Base-by-base conservation (phyloP, 2,888 invertebrate species). In the Synergus gifuensis region DNA sequence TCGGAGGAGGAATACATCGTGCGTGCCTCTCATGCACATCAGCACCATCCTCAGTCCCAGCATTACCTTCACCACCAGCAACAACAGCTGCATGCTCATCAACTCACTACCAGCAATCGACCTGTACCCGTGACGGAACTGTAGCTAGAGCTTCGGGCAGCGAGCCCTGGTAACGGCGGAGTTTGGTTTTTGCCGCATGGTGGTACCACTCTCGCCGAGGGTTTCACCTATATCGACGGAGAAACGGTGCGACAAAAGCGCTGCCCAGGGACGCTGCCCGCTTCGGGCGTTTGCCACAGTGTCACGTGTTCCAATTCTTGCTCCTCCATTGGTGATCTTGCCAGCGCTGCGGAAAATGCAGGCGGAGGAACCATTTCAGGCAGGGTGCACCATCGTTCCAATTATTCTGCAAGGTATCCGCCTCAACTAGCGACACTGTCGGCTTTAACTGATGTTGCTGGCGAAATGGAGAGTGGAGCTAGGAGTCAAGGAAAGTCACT, bases 91-190 rank as follows among this genome's bases (percentile, higher is more conserved):
- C 86, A 81, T 40, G 87, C 87, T 46, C 89, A 89, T 28, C 89
- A 85, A 85, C 85, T 89, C 22, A 85, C 88, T 36, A 84, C 89
- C 76, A 89, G 94, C 90, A 92, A 94, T 83, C 94, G 95, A 90
- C 96, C 96, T 28, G 96, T 97, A 90, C 97, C 97, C 86, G 97
- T 97, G 89, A 97, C 97, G 94, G 97, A 97, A 92, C 97, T 97
- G 96, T 97, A 97, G 97, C 97, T 97, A 97, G 97, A 97, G 95
- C 96, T 97, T 93, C 96, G 97, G 96, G 97, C 97, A 95, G 96
- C 97, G 94, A 92, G 93, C 91, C 93, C 93, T 86, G 90, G 91
- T 81, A 90, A 88, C 96, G 94, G 95, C 94, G 95, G 96, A 94
- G 93, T 96, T 94, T 94, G 96, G 95, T 95, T 92, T 86, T 94